Evolutionary conservation across 2,113 vertebrate species (phyloP), one percentile per base, ranked within the genome.

Genomic region (Oophaga pumilio): DNA sequence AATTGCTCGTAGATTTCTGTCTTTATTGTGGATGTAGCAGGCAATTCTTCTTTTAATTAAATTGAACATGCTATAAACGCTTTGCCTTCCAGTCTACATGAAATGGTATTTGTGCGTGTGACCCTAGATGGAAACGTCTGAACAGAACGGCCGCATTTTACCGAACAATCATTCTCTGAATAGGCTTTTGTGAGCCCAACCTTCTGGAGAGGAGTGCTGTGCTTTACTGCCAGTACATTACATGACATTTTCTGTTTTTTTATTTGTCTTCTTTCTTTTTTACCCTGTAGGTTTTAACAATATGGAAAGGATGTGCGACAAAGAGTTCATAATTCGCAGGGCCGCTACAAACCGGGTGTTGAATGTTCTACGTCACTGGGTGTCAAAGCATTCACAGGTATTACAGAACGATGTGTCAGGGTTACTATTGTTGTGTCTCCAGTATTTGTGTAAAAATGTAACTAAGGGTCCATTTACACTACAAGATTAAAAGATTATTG

Each of bases 361-460:
- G 84, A 99, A 99, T 28, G 98, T 99, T 87, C 94, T 99, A 90
- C 97, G 98, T 26, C 98, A 99, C 94, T 99, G 98, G 98, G 98
- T 99, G 87, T 99, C 97, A 90, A 99, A 99, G 90, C 98, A 99
- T 66, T 97, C 97, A 3, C 98, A 99, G 98, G 98, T 99, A 93
- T 86, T 12, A 62, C 56, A 22, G 26, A 18, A 4, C 88, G 83
- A 43, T 11, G 64, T 80, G 49, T 86, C 85, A 69, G 49, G 26
- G 60, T 8, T 28, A 8, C 20, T 43, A 13, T 43, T 8, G 17
- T 43, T 26, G 24, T 43, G 22, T 43, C 26, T 43, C 3, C 20
- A 14, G 77, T 0, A 43, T 49, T 50, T 76, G 9, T 76, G 22
- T 76, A 52, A 49, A 77, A 53, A 20, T 8, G 8, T 52, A 43